Conservation (phyloP, 2,113 vertebrate species). For the Archocentrus centrarchus region DNA sequence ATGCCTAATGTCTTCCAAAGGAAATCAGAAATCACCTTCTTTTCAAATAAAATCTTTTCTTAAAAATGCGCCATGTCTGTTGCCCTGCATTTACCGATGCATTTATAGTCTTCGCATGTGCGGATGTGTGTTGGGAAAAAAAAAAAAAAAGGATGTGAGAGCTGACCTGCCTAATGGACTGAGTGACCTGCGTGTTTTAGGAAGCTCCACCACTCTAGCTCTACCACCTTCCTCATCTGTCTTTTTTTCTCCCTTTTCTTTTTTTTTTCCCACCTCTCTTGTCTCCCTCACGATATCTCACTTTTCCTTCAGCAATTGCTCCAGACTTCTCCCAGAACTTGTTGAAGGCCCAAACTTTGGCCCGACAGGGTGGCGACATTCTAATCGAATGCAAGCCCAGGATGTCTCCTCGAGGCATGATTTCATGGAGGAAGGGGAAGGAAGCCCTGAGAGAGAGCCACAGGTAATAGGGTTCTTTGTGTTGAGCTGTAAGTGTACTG, state of each 20-base stretch:
- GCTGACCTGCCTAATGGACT: constrained; percentile 62
- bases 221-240: constrained; percentile 1
- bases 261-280: not conserved
- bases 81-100: not conserved
- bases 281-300: constrained; percentile 3
- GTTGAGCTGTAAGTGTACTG: not conserved
- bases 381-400: constrained; percentile 91
- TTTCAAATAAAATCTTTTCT: constrained; percentile 28
- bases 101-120: not conserved
- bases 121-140: constrained; percentile 2
- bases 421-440: constrained; percentile 94
- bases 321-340: constrained; percentile 82
- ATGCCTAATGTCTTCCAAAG: constrained; percentile 58
- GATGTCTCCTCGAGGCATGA: constrained; percentile 91
- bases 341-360: constrained; percentile 78
- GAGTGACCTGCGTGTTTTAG: constrained; percentile 52
- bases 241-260: not conserved
- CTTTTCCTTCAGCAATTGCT: constrained; percentile 69
- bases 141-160: constrained; percentile 30
- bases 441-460: constrained; percentile 83
- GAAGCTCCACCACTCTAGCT: not conserved
- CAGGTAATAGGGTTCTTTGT: constrained; percentile 68
- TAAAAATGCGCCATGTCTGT: constrained; percentile 26
- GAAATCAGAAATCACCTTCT: constrained; percentile 46
- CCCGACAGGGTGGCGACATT: constrained; percentile 87